These are phyloP conservation scores for Alcis repandata DNA, from an alignment of 2,888 invertebrate genomes.

Conservation along the genomic window DNA sequence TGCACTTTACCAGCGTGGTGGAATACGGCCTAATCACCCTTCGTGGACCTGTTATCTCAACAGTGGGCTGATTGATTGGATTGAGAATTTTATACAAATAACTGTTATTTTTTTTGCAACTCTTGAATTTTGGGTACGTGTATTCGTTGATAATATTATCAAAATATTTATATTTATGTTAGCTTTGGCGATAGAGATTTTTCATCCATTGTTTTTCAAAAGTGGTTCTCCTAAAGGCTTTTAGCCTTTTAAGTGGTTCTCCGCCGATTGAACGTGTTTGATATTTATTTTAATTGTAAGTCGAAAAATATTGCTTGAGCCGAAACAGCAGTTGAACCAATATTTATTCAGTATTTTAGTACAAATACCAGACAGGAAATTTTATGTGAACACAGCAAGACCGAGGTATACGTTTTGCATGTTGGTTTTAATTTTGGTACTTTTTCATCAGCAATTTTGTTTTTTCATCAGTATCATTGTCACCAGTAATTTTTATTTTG, in stretches of 20 bases:
- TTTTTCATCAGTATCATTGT: too few relatives aligned
- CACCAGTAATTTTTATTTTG: too few relatives aligned
- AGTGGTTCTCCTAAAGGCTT: background rate
- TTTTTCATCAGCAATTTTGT: background rate
- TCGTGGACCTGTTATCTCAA: too few relatives aligned
- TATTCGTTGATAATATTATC: too few relatives aligned
- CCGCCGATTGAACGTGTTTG: background rate
- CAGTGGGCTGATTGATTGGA: background rate
- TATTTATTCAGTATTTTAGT: constrained; percentile 29
- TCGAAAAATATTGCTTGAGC: constrained; percentile 15
- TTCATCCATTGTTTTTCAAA: background rate
- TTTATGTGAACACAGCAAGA: constrained; percentile 6
- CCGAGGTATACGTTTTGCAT: background rate
- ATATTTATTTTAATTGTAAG: constrained; percentile 18
- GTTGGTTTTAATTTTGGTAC: background rate
- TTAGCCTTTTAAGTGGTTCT: background rate
- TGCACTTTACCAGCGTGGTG: too few relatives aligned
- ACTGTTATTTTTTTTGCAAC: background rate
- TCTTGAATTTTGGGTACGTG: too few relatives aligned
- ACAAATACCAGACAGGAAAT: constrained; percentile 23
- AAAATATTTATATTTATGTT: too few relatives aligned
- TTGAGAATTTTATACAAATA: background rate
- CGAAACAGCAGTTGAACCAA: constrained; percentile 28
- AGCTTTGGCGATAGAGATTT: background rate
- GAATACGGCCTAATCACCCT: too few relatives aligned